Evolutionary conservation across 2,888 invertebrate genomes (phyloP).

Genomic region (Drosophila sordidula): DNA sequence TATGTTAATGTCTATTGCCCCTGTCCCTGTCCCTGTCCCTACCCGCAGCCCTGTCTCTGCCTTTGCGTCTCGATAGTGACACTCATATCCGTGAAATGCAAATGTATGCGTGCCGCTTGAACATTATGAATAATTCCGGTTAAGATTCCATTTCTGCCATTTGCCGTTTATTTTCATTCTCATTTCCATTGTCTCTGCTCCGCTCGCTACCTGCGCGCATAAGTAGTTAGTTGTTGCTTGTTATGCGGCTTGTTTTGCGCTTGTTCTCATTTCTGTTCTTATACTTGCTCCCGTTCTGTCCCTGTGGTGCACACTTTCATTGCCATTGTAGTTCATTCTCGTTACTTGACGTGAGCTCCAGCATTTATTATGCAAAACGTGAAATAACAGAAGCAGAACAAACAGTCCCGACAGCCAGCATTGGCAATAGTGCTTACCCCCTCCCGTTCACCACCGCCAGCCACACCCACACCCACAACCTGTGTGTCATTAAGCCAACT

Average conservation of each 20-base stretch:
- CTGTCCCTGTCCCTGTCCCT: background rate
- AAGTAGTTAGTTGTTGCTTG: conserved; percentile 63
- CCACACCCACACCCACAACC: conserved; percentile 6
- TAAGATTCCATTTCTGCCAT: conserved; percentile 72
- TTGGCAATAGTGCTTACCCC: conserved; percentile 2
- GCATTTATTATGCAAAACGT: conserved; percentile 77
- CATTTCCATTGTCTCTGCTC: conserved; percentile 42
- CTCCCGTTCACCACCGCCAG: background rate
- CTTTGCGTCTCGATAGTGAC: conserved; percentile 68
- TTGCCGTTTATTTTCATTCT: conserved; percentile 63
- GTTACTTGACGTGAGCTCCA: conserved; percentile 44
- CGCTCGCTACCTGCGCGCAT: conserved; percentile 59
- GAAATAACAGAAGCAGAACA: conserved; percentile 60
- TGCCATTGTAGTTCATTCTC: conserved; percentile 38
- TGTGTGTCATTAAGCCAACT: conserved; percentile 40
- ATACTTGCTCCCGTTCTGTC: conserved; percentile 13
- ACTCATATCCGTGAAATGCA: conserved; percentile 75
- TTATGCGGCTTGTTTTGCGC: conserved; percentile 55
- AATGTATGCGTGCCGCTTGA: conserved; percentile 78
- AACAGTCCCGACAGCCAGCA: conserved; percentile 24
- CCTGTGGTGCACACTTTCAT: conserved; percentile 38
- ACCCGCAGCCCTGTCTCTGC: background rate
- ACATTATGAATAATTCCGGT: conserved; percentile 80
- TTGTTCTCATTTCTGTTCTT: conserved; percentile 6
- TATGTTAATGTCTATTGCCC: conserved; percentile 34